A percentile compares a stretch with the other conserved stretches of the same genome.
Conservation (phyloP, 2,888 invertebrate species). For the Alentia gelatinosa region DNA sequence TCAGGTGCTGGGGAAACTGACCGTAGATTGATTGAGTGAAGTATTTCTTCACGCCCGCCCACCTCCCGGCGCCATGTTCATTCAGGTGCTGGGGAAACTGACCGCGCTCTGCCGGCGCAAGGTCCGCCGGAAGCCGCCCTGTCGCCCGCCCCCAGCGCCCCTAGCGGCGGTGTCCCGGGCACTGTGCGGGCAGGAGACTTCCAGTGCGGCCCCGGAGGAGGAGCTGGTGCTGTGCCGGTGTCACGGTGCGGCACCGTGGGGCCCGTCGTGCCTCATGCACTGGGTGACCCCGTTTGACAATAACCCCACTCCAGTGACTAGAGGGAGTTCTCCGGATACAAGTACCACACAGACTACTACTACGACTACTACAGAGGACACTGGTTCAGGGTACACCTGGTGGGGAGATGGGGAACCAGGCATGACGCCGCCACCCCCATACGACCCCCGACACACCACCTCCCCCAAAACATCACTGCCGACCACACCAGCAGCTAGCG, state of each 20-base stretch:
- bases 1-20: too few relatives aligned
- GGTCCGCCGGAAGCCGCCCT: not conserved
- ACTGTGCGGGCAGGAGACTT: not conserved
- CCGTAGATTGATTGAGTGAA: too few relatives aligned
- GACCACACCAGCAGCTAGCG: too few relatives aligned
- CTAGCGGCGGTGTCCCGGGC: not conserved
- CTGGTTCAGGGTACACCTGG: not conserved
- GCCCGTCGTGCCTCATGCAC: slow-evolving; percentile 18
- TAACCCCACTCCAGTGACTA: too few relatives aligned
- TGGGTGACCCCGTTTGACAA: not conserved
- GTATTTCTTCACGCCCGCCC: too few relatives aligned
- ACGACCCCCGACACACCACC: too few relatives aligned
- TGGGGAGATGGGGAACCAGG: not conserved
- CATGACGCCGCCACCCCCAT: too few relatives aligned
- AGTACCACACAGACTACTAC: not conserved
- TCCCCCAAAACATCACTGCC: too few relatives aligned
- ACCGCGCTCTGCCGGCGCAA: not conserved
- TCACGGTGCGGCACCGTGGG: slow-evolving; percentile 24
- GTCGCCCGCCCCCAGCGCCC: not conserved
- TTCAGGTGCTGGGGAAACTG: not conserved
- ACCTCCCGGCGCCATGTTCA: not conserved
- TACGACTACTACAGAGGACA: not conserved
- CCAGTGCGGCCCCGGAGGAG: not conserved
- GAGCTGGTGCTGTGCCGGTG: slow-evolving; percentile 8
- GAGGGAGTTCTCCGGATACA: too few relatives aligned